phyloP scores from a whole-genome alignment of 2,113 vertebrate species.

The Cynopterus brachyotis region DNA sequence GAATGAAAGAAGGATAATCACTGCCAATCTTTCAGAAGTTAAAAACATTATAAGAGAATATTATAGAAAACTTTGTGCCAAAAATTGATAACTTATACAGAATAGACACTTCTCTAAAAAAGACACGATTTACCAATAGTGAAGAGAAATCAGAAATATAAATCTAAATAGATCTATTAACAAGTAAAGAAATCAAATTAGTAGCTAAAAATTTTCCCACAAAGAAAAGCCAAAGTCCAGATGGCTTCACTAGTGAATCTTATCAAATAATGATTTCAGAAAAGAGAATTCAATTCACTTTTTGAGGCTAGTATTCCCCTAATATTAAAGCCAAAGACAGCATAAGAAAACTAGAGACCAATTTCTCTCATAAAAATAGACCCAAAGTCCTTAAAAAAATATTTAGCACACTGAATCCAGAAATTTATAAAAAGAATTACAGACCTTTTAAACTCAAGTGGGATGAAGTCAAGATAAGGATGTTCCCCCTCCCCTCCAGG shows the following conservation, averaged over 20 bases:
- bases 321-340: too few species aligned
- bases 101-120: background rate
- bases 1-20: background rate
- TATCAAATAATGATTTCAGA: background rate
- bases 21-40: background rate
- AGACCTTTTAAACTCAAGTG: too few species aligned
- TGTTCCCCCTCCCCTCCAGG: too few species aligned
- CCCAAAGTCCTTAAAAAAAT: too few species aligned
- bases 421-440: too few species aligned
- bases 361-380: too few species aligned
- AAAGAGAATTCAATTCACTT: background rate
- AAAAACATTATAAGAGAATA: background rate
- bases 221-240: background rate
- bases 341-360: too few species aligned
- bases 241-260: background rate
- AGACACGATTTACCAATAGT: background rate
- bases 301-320: background rate
- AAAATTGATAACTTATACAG: background rate
- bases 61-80: background rate
- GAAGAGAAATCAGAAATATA: background rate
- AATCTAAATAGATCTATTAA: background rate
- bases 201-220: background rate
- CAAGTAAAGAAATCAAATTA: background rate
- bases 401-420: too few species aligned
- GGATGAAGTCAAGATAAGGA: too few species aligned